Base-by-base conservation (phyloP, 2,113 vertebrate genomes). In the Notechis scutatus region DNA sequence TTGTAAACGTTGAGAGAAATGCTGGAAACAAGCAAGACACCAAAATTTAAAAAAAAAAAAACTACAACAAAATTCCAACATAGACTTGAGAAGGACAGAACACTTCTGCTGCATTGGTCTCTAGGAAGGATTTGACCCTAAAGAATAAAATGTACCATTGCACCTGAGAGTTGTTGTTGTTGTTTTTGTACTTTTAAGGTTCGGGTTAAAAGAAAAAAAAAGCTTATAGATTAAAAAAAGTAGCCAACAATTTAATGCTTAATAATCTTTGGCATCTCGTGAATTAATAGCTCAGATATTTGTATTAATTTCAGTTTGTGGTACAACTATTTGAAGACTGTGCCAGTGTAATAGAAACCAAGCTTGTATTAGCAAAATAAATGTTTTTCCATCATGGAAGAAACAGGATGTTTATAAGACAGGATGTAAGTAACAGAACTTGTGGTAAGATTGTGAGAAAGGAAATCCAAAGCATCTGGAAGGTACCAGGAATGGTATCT, bases 1-100 rank as follows among this genome's bases (percentile, higher is more conserved):
- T 99, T 99, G 95, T 99, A 99, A 5, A 99, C 7, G 95, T 99
- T 99, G n/a, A 99, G 95, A 21, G 98, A 98, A 96, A 99, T 97
- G 94, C 99, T 99, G 97, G 92, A 97, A 96, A 64, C 94, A 93
- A 96, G 14, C 4, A 56, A 87, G 69, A 93, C 0, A 52, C 61
- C 57, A 91, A 93, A 81, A 55, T 14, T 90, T 29, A 55, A 57
- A 91, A 88, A 91, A 54, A 0, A 55, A 85, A 39, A 2, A 64
- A 93, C 93, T 12, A 93, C 3, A 47, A 94, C 59, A 91, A 39
- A 92, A 89, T 56, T 39, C 18, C 34, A 21, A 81, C 34, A 81
- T 7, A 69, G 29, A 69, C 29, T 34, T n/a, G 64, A 47, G 34
- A 26, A 89, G 0, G 21, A 23, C 29, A 59, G 24, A 47, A 39